Conservation (phyloP, 2,888 invertebrate species). For the Diogma glabrata region DNA sequence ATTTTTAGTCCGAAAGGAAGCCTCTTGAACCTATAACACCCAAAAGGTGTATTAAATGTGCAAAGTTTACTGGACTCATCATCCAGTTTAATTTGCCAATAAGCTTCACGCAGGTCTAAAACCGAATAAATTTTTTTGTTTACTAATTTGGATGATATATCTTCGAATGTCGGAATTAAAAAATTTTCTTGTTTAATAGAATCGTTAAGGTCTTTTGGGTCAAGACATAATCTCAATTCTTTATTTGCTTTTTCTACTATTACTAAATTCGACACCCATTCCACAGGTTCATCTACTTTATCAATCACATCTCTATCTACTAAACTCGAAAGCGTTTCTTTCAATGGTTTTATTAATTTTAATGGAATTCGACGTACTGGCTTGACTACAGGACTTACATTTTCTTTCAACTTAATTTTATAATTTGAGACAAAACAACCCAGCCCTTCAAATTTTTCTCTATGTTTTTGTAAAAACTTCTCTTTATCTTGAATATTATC, state of each 20-base stretch:
- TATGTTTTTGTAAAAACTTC: constrained; percentile 8
- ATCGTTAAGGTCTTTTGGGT: constrained; percentile 22
- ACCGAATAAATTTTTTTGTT: constrained; percentile 16
- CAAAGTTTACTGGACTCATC: constrained; percentile 26
- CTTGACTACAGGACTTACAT: constrained; percentile 1
- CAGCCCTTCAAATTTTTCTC: constrained; percentile 1
- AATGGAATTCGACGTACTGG: constrained; percentile 7
- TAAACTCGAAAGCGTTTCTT: constrained; percentile 1
- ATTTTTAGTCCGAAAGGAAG: constrained; percentile 21
- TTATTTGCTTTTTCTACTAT: constrained; percentile 21
- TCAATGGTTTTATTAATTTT: constrained; percentile 2
- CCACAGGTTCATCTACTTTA: constrained; percentile 15
- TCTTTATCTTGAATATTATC: constrained; percentile 11
- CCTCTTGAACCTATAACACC: constrained; percentile 17
- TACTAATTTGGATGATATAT: constrained; percentile 18
- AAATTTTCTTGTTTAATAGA: constrained; percentile 18
- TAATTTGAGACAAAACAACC: constrained; percentile 8
- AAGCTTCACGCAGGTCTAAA: constrained; percentile 20
- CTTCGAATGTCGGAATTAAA: constrained; percentile 20
- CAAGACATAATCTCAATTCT: constrained; percentile 22
- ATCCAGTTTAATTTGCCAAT: constrained; percentile 18
- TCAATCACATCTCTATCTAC: constrained; percentile 9
- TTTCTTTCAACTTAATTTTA: constrained; percentile 9
- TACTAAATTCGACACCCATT: constrained; percentile 17
- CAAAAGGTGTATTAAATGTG: constrained; percentile 21